Base-by-base conservation (phyloP, 1,140 invertebrate genomes). In the Drosophila fuyamai region DNA sequence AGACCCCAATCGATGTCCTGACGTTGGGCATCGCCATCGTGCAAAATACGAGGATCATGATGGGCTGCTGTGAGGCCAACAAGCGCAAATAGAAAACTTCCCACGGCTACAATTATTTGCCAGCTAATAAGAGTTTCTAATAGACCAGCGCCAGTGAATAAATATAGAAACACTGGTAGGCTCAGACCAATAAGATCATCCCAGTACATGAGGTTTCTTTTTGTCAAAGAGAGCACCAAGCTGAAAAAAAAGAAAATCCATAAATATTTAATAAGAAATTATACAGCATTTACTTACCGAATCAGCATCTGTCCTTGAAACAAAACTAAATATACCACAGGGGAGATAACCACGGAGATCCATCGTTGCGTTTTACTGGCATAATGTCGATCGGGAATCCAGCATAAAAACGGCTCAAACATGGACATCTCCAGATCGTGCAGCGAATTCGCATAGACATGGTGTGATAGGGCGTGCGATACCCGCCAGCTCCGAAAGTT, bases 31-130 rank as follows among this genome's bases (percentile, higher is more conserved):
- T 97, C 97, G 1, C 97, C 96, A 84, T 97, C 96, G 78, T 97
- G 97, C 74, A 96, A 96, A 50, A 96, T 95, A 5, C 96, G 94
- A 0, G 96, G 96, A 93, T 96, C 96, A 92, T 97, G 96, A 94
- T 97, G 97, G 36, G 95, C 96, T 4, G 96, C 97, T 76, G 95
- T 96, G 0, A 96, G 70, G 6, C 96, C 96, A 44, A 97, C 94
- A 0, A 94, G 81, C 9, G 81, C 92, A 85, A 97, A 96, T 4
- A 94, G 63, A 36, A 95, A 94, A 81, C 96, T 96, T 0, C 83
- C 93, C 0, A 94, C 68, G 3, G 93, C 46, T 4, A 95, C 56
- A 8, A 97, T 94, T 38, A 93, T 92, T 0, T 94, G n/a, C 95
- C 95, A 97, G 63, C 93, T 86, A 58, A 91, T 43, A 38, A 94